A percentile compares a stretch with the other conserved stretches of the same genome.
These are phyloP conservation scores for Tinea semifulvella DNA, from an alignment of 2,888 invertebrate species.

Conservation along the genomic window DNA sequence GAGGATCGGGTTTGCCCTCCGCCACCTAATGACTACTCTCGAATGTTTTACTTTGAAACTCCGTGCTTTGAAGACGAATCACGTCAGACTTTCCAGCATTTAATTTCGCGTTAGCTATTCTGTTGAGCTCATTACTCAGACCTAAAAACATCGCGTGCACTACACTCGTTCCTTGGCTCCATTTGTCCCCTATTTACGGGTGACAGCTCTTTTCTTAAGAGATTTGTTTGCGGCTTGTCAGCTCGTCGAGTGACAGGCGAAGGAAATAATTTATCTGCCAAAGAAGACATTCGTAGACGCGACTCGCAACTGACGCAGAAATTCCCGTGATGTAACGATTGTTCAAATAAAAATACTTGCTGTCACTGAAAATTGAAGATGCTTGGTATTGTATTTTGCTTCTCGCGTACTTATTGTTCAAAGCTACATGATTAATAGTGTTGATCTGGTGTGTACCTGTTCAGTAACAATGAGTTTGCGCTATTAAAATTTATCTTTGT, in stretches of 20 bases:
- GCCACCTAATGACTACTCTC: constrained; percentile 5
- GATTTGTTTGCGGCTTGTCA: constrained; percentile 15
- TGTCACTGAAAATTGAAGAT: too few relatives aligned
- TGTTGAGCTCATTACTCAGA: not conserved
- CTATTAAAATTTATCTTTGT: not conserved
- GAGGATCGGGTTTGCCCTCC: constrained; percentile 6
- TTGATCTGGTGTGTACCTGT: not conserved
- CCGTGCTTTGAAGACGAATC: constrained; percentile 13
- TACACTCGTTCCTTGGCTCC: constrained; percentile 1
- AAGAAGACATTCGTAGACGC: constrained; percentile 8
- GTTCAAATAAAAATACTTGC: constrained; percentile 5
- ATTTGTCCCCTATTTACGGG: constrained; percentile 11
- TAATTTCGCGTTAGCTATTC: constrained; percentile 9
- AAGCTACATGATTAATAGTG: constrained; percentile 2
- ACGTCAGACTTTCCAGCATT: constrained; percentile 9
- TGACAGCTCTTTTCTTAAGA: constrained; percentile 14
- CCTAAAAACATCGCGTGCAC: constrained; percentile 1
- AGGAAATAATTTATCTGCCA: constrained; percentile 15
- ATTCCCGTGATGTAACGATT: not conserved
- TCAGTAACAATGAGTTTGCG: not conserved
- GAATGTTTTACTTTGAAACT: constrained; percentile 14
- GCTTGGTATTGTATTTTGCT: constrained; percentile 1
- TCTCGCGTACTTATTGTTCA: not conserved
- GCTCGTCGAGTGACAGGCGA: constrained; percentile 14
- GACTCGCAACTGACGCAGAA: not conserved